phyloP scores from a whole-genome alignment of 2,113 vertebrate genomes.

The Calyptommatus sinebrachiatus region DNA sequence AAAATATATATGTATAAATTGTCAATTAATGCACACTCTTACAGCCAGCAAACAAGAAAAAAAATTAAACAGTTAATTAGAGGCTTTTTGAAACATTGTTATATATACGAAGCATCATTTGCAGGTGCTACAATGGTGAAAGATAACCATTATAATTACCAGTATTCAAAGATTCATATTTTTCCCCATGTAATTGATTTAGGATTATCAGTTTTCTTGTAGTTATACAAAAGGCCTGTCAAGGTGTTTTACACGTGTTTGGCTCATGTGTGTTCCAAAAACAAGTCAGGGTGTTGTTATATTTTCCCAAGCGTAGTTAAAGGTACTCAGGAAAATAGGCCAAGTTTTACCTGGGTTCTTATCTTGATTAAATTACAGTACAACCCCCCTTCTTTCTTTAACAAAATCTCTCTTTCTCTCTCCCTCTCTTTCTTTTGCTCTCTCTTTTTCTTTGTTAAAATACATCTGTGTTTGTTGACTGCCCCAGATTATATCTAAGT shows the following conservation, averaged over 20 bases:
- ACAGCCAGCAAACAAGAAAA: constrained; percentile 74
- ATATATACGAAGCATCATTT: constrained; percentile 77
- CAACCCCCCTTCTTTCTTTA: constrained; percentile 76
- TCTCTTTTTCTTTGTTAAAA: constrained; percentile 82
- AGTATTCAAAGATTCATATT: constrained; percentile 98
- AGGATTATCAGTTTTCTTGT: constrained; percentile 95
- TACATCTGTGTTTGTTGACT: constrained; percentile 94
- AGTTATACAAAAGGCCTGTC: constrained; percentile 89
- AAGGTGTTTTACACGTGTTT: constrained; percentile 84
- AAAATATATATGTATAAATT: constrained; percentile 73
- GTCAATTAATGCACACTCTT: constrained; percentile 78
- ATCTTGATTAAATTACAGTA: constrained; percentile 82
- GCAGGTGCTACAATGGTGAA: constrained; percentile 98
- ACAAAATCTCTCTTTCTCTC: constrained; percentile 71
- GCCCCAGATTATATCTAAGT: constrained; percentile 83
- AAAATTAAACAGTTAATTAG: constrained; percentile 82
- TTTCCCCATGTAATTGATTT: constrained; percentile 84
- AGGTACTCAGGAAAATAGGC: constrained; percentile 73
- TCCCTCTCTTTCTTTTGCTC: constrained; percentile 74
- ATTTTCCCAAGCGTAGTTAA: constrained; percentile 66
- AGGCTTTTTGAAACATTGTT: constrained; percentile 80
- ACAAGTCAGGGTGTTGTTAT: constrained; percentile 76
- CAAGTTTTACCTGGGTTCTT: constrained; percentile 83
- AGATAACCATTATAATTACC: constrained; percentile 99
- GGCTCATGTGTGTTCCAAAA: constrained; percentile 82